Evolutionary conservation across 2,797 vertebrate species (phyloP).

Genomic region (Chanos chanos): DNA sequence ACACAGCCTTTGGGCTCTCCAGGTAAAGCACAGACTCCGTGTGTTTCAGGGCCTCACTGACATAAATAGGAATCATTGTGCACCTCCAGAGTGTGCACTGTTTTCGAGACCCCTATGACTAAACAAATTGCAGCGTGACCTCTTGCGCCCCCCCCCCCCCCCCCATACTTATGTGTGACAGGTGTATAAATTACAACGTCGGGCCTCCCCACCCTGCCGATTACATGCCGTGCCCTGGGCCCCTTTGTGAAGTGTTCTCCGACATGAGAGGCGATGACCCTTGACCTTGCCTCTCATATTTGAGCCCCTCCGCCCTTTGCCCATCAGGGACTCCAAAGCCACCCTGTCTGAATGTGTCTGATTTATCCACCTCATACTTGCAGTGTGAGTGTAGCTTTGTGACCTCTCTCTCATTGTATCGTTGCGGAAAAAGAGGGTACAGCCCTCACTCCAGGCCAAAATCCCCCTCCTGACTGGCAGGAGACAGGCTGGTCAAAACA

Average conservation of each 20-base stretch:
- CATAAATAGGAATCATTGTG: constrained; percentile 31
- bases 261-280: constrained; percentile 51
- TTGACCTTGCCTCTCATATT: constrained; percentile 49
- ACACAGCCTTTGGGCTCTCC: neutral
- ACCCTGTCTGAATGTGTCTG: constrained; percentile 6
- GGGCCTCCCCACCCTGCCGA: constrained; percentile 32
- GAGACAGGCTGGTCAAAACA: no score
- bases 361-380: constrained; percentile 38
- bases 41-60: neutral
- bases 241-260: constrained; percentile 53
- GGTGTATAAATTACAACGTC: constrained; percentile 57
- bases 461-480: no score
- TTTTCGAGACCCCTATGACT: constrained; percentile 48
- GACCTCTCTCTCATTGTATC: constrained; percentile 24
- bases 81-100: constrained; percentile 38
- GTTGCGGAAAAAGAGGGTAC: constrained; percentile 3
- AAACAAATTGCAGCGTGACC: constrained; percentile 58
- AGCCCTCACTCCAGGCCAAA: constrained; percentile 1
- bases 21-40: constrained; percentile 5
- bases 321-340: constrained; percentile 10
- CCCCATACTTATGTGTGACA: constrained; percentile 50
- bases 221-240: constrained; percentile 33
- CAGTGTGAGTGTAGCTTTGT: constrained; percentile 13
- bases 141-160: constrained; percentile 43
- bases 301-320: constrained; percentile 24